phyloP scores from a whole-genome alignment of 2,888 invertebrate genomes.

The Ryuthela nishihirai region DNA sequence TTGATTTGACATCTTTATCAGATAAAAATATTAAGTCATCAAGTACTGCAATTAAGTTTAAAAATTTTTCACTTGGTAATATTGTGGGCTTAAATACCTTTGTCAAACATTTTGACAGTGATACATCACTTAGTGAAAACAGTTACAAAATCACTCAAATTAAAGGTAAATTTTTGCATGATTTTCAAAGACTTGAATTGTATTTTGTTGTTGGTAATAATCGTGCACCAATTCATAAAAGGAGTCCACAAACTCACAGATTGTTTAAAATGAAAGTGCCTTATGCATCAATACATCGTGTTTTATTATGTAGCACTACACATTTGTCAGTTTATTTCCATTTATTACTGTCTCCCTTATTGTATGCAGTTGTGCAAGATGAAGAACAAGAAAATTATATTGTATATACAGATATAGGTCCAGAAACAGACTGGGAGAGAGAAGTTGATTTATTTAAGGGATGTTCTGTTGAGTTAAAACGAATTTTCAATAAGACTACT shows the following conservation, averaged over 20 bases:
- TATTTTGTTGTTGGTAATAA: slow-evolving; percentile 23
- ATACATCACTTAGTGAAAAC: background rate
- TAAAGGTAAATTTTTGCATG: slow-evolving; percentile 21
- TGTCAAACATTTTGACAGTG: slow-evolving; percentile 31
- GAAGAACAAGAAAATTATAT: background rate
- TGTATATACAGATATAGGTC: background rate
- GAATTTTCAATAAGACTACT: slow-evolving; percentile 23
- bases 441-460: slow-evolving; percentile 11
- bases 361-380: slow-evolving; percentile 7
- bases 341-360: slow-evolving; percentile 12
- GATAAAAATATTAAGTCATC: background rate
- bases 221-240: background rate
- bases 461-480: background rate
- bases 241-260: slow-evolving; percentile 7
- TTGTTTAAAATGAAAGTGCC: slow-evolving; percentile 11
- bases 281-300: slow-evolving; percentile 8
- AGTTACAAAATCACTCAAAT: slow-evolving; percentile 30
- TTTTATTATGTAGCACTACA: slow-evolving; percentile 9
- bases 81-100: slow-evolving; percentile 33
- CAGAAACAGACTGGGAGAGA: slow-evolving; percentile 7
- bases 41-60: background rate
- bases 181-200: slow-evolving; percentile 12
- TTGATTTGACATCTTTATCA: background rate
- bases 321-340: slow-evolving; percentile 9
- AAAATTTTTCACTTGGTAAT: slow-evolving; percentile 33